phyloP scores from a whole-genome alignment of 2,888 invertebrate species.

The Lasioglossum villosulum region DNA sequence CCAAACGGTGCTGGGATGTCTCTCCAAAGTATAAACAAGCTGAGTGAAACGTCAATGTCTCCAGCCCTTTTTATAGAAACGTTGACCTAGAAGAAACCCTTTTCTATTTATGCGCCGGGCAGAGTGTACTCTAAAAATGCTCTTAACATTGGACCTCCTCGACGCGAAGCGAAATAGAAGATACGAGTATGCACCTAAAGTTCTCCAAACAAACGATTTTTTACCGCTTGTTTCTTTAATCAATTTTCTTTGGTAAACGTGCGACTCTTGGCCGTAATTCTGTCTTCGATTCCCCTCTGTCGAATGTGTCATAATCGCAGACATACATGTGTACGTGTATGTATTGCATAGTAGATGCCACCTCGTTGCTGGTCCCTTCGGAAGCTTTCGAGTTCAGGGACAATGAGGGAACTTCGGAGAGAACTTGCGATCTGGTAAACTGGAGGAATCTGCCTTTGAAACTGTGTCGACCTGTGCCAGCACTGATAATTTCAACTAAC shows the following conservation, averaged over 20 bases:
- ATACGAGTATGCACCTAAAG: background rate
- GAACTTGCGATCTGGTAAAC: conserved; percentile 41
- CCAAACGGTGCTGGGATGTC: background rate
- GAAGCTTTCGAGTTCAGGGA: conserved; percentile 23
- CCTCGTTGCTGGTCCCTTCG: conserved; percentile 9
- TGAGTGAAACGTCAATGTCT: background rate
- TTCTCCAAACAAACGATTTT: background rate
- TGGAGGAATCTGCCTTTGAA: conserved; percentile 14
- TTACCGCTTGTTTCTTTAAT: background rate
- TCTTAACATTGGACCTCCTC: conserved; percentile 21
- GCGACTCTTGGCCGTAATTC: background rate
- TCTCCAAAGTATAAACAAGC: background rate
- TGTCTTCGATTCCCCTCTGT: conserved; percentile 28
- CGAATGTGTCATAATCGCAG: conserved; percentile 25
- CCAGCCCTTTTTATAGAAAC: conserved; percentile 6
- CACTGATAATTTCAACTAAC: conserved; percentile 28
- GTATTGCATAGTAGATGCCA: background rate
- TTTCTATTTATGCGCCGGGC: conserved; percentile 12
- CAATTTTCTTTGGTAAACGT: background rate
- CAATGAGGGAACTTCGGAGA: conserved; percentile 39
- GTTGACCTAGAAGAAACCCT: background rate
- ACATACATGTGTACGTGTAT: background rate
- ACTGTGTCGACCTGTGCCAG: conserved; percentile 7
- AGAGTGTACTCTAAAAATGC: conserved; percentile 26
- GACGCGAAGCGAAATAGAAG: background rate